Percentiles rank a stretch among this genome's conserved stretches.
Conservation (phyloP, 2,113 vertebrate genomes). For the Himantopus leucocephalus region DNA sequence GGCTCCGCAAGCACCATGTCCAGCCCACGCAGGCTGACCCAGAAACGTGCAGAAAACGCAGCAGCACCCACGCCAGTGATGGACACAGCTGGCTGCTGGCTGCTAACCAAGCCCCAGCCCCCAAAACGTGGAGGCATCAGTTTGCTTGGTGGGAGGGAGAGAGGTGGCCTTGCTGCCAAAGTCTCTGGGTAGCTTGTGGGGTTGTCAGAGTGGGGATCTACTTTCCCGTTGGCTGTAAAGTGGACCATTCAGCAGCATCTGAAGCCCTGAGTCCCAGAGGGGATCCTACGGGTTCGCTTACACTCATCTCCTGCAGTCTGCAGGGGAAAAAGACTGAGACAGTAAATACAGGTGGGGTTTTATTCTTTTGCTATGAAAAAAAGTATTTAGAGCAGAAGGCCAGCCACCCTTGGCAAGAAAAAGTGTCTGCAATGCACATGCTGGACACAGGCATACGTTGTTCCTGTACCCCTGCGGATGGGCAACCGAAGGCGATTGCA, state of each 20-base stretch:
- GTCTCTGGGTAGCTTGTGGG: background rate
- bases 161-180: background rate
- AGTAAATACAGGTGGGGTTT: background rate
- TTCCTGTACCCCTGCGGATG: background rate
- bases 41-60: background rate
- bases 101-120: background rate
- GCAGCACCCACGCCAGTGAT: background rate
- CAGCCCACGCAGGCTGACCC: background rate
- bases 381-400: background rate
- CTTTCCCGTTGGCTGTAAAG: background rate
- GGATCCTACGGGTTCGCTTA: background rate
- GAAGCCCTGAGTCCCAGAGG: background rate
- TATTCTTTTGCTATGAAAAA: background rate
- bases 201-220: background rate
- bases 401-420: background rate
- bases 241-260: background rate
- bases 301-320: background rate
- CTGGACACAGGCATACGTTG: background rate
- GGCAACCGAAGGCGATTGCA: fast-evolving
- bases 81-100: background rate
- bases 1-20: background rate
- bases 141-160: background rate
- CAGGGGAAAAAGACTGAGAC: background rate
- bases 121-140: background rate
- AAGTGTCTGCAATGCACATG: background rate